Percentiles rank a stretch among this genome's conserved stretches.
phyloP scores from a whole-genome alignment of 2,888 invertebrate genomes.

The Nineta flava region DNA sequence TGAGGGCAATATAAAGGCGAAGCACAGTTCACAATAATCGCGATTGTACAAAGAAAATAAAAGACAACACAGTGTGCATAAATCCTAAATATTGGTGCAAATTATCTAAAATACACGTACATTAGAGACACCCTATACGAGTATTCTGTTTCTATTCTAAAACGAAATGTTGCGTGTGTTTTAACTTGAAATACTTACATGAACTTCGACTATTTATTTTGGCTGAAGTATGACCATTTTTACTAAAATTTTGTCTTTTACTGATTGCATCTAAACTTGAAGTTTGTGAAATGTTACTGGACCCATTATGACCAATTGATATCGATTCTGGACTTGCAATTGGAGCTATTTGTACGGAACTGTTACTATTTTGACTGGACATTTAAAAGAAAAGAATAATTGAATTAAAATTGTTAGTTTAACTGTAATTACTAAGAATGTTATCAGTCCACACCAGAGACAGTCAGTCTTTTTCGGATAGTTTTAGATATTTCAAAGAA shows the following conservation, averaged over 20 bases:
- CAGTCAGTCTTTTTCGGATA: neutral
- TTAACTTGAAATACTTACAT: conserved; percentile 36
- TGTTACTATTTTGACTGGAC: conserved; percentile 1
- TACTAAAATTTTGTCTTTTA: conserved; percentile 28
- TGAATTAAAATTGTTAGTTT: no score
- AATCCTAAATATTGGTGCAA: no score
- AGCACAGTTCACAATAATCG: no score
- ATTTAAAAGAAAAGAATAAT: neutral
- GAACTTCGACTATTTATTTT: conserved; percentile 38
- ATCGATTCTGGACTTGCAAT: conserved; percentile 27
- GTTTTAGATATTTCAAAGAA: no score
- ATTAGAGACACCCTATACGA: no score
- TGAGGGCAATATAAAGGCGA: no score
- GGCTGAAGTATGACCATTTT: conserved; percentile 10
- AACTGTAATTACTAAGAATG: no score
- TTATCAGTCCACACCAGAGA: neutral
- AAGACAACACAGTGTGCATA: no score
- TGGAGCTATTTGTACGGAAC: conserved; percentile 20
- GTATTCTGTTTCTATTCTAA: no score
- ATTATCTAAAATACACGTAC: no score
- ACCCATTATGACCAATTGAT: conserved; percentile 19
- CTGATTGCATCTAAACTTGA: conserved; percentile 42
- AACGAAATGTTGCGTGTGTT: no score
- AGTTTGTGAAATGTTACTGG: conserved; percentile 33
- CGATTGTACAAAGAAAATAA: no score